These are phyloP conservation scores for Nothura maculosa DNA, from an alignment of 2,797 vertebrate genomes.

Conservation along the genomic window DNA sequence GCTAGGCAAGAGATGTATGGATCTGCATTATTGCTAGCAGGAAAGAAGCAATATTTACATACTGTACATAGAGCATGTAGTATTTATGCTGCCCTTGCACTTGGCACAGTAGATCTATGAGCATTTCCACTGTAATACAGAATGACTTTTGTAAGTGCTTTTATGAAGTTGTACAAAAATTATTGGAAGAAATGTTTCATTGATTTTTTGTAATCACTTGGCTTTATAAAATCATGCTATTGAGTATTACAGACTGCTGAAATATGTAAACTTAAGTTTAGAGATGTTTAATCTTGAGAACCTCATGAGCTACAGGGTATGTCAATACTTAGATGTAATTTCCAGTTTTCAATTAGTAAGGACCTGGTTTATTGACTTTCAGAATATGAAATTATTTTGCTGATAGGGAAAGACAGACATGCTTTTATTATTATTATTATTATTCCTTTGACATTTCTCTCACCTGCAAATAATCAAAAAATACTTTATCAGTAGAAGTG, in stretches of 20 bases:
- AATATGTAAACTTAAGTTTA: not conserved
- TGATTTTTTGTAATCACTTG: not conserved
- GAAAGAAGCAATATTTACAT: not conserved
- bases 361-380: not conserved
- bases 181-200: not conserved
- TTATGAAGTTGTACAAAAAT: not conserved
- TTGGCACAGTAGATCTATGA: not conserved
- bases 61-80: not conserved
- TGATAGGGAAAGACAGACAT: not conserved
- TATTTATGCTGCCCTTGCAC: not conserved
- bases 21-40: not conserved
- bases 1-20: rapidly evolving
- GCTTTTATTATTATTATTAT: not conserved
- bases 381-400: not conserved
- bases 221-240: not conserved
- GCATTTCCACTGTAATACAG: not conserved
- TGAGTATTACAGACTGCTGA: not conserved
- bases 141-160: not conserved
- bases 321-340: not conserved
- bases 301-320: not conserved
- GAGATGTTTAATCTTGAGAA: not conserved
- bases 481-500: not conserved
- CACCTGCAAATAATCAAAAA: not conserved
- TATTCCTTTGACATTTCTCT: not conserved
- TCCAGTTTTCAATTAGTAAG: not conserved